Evolutionary conservation across 1,140 invertebrate species (phyloP), one percentile per base, ranked within the genome.

Genomic region (Cephus cinctus): DNA sequence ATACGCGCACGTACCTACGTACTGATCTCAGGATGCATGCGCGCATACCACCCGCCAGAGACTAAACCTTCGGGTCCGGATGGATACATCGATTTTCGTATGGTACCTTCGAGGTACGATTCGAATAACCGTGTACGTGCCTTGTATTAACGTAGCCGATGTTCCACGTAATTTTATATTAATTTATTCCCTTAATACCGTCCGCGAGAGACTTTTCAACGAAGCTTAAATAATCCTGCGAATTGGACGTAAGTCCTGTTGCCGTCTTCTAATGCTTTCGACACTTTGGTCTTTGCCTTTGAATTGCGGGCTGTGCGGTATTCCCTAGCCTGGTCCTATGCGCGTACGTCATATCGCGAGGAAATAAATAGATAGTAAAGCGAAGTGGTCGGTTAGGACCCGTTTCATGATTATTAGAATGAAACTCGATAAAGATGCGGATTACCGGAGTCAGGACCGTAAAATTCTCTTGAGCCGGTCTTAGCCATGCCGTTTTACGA

Each of bases 361-460:
- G 15, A 35, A 25, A 30, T 22, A 31, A 47, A 18, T 20, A 25
- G 11, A 22, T 39, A 27, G 23, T 30, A 45, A 51, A 40, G 40
- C 15, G 32, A 39, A 31, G 40, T 36, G 20, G 12, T n/a, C n/a
- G n/a, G n/a, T 27, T n/a, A n/a, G 25, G 25, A n/a, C 25, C 25
- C 25, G 6, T 6, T n/a, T n/a, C 31, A 42, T 36, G 27, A 42
- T 49, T 43, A 45, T 54, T 54, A 42, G 46, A 43, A 45, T 58
- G 57, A 62, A 63, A 54, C 55, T 54, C 60, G 52, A 68, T 65
- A 68, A 66, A 66, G 61, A 59, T 57, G 40, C 50, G 56, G 63
- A 68, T 68, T 67, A 68, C 46, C 41, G 39, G 30, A 19, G 36
- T 35, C 27, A 48, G 30, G 43, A 51, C 42, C 52, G 50, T 60